Conservation (phyloP, 2,888 invertebrate genomes). For the Linhomoeus sp. region DNA sequence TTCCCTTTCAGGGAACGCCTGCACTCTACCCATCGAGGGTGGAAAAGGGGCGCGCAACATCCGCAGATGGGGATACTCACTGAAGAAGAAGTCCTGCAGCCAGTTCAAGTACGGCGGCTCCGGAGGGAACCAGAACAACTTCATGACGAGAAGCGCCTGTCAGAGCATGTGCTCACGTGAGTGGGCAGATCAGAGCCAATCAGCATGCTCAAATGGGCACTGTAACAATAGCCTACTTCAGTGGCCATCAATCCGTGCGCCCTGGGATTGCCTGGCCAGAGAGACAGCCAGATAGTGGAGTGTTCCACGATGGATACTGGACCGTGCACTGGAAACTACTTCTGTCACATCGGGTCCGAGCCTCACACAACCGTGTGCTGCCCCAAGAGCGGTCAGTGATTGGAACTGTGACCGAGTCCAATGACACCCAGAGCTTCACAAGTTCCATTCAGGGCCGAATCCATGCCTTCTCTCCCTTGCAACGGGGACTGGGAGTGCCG, state of each 20-base stretch:
- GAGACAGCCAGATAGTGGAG: not conserved
- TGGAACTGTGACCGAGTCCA: too few relatives aligned
- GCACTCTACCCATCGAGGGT: not conserved
- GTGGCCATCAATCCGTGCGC: conserved; percentile 3
- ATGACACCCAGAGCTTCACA: too few relatives aligned
- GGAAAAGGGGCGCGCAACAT: conserved; percentile 1
- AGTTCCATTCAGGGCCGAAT: not conserved
- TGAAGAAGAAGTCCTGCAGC: not conserved
- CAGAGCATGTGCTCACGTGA: not conserved
- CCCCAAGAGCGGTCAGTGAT: not conserved
- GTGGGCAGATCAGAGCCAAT: too few relatives aligned
- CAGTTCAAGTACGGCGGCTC: not conserved
- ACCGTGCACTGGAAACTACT: not conserved
- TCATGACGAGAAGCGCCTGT: not conserved
- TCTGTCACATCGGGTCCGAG: conserved; percentile 5
- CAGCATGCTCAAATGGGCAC: too few relatives aligned
- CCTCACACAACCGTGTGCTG: conserved; percentile 7
- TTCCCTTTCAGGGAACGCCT: not conserved
- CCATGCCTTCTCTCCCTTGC: conserved; percentile 12
- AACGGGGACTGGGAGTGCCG: conserved; percentile 11
- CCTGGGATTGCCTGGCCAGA: not conserved
- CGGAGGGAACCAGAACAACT: conserved; percentile 4
- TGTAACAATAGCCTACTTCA: too few relatives aligned
- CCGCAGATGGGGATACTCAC: conserved; percentile 1
- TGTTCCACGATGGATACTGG: conserved; percentile 1